Conservation (phyloP, 2,113 vertebrate species). For the Scytalopus superciliaris region DNA sequence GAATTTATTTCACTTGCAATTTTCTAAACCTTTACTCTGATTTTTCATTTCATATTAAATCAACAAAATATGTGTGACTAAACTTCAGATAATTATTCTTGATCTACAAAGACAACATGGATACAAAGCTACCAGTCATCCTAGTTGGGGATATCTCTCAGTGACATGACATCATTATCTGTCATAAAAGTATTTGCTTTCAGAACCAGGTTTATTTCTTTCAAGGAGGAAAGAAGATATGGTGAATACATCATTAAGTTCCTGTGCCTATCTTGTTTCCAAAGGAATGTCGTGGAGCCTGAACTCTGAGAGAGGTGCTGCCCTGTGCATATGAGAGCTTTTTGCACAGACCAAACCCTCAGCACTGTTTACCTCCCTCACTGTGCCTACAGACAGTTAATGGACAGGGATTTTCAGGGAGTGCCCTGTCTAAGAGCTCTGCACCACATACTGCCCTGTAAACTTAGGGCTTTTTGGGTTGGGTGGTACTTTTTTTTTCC, state of each 20-base stretch:
- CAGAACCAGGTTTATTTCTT: neutral
- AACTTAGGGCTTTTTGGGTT: neutral
- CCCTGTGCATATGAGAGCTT: neutral
- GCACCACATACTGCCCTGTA: neutral
- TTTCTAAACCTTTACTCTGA: neutral
- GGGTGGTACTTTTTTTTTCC: no score
- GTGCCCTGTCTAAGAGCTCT: neutral
- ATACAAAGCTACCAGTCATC: neutral
- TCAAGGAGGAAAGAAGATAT: neutral
- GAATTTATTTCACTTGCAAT: neutral
- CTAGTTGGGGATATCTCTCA: neutral
- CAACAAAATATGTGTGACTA: neutral
- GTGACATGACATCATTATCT: neutral
- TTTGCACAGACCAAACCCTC: neutral
- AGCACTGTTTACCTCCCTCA: neutral
- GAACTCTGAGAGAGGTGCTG: neutral
- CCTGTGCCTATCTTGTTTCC: neutral
- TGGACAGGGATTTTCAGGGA: neutral
- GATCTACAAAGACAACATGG: neutral
- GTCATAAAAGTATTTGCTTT: neutral
- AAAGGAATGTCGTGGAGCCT: neutral
- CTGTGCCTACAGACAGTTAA: neutral
- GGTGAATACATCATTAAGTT: neutral
- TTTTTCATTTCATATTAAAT: neutral
- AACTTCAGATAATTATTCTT: neutral